Evolutionary conservation across 2,797 vertebrate species (phyloP), one percentile per base, ranked within the genome.

Genomic region (Lophura swinhoii): DNA sequence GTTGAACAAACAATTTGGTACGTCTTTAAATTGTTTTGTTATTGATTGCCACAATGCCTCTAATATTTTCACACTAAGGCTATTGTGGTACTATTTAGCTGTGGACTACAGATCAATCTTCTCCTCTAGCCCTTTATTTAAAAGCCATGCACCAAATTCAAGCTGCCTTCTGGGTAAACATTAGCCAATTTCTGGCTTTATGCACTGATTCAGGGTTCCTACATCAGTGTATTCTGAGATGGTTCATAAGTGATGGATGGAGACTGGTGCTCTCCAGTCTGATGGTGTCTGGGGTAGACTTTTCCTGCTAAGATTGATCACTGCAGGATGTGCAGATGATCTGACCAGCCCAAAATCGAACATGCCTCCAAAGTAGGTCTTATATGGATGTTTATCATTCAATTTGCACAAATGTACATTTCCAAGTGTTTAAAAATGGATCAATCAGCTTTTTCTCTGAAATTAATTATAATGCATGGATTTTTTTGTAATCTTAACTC

Each of bases 81-180:
- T 6, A 4, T 13, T 20, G 23, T 63, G 26, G 37, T 53, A 14
- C 12, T 55, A 0, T 7, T 49, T 28, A 68, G 31, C 43, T 53
- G 31, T 37, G 56, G 23, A 43, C 73, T 78, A 3, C 20, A 9
- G 14, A 37, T 33, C 0, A 0, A 29, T 37, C 13, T 20, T 16
- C 33, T n/a, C 51, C 28, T 71, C 11, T 4, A 46, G 22, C 15
- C 9, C 5, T 12, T 1, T 9, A 13, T 55, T 84, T 81, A 46
- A 73, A 84, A 69, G 28, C 1, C 5, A 3, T 8, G 6, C 24
- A n/a, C 26, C 17, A 55, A 64, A 84, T 8, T 37, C n/a, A 64
- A 35, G 18, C 18, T 76, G 33, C 7, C 16, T 24, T 64, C 72
- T 68, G 35, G 11, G 48, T 28, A 43, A 84, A 48, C 12, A 3